phyloP scores from a whole-genome alignment of 2,888 invertebrate genomes.

The Agrenia bidenticulata region DNA sequence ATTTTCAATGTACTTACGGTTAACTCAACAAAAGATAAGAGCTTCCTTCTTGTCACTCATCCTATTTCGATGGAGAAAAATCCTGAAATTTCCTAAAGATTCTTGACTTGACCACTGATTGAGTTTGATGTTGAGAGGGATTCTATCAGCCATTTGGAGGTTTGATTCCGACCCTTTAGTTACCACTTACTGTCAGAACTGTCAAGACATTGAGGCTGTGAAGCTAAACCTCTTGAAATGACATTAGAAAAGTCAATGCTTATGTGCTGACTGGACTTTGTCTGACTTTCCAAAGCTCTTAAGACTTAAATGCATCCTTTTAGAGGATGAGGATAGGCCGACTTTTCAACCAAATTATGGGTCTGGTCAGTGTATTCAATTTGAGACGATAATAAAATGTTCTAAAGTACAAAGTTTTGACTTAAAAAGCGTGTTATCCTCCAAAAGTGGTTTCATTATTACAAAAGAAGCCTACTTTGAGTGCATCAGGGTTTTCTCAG shows the following conservation, averaged over 20 bases:
- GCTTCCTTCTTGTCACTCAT: slow-evolving; percentile 1
- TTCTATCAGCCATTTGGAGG: slow-evolving; percentile 2
- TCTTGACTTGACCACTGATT: slow-evolving; percentile 5
- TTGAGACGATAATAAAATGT: no score
- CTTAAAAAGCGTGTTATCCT: slow-evolving; percentile 6
- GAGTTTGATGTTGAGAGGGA: background rate
- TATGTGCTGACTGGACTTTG: background rate
- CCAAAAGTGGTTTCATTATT: background rate
- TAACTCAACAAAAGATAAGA: background rate
- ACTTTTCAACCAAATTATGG: no score
- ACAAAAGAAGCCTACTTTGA: slow-evolving; percentile 4
- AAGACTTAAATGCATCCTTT: no score
- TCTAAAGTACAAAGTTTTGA: slow-evolving; percentile 9
- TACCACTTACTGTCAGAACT: slow-evolving; percentile 5
- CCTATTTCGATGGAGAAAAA: background rate
- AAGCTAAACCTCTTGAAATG: no score
- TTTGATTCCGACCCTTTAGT: background rate
- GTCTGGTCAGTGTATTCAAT: no score
- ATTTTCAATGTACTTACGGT: no score
- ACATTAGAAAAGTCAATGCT: background rate
- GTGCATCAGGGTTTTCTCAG: background rate
- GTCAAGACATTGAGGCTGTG: no score
- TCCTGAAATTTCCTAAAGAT: slow-evolving; percentile 1
- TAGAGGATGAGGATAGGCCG: no score
- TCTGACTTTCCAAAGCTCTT: no score